Evolutionary conservation across 2,113 vertebrate species (phyloP).

Genomic region (Brachyhypopomus gauderio): DNA sequence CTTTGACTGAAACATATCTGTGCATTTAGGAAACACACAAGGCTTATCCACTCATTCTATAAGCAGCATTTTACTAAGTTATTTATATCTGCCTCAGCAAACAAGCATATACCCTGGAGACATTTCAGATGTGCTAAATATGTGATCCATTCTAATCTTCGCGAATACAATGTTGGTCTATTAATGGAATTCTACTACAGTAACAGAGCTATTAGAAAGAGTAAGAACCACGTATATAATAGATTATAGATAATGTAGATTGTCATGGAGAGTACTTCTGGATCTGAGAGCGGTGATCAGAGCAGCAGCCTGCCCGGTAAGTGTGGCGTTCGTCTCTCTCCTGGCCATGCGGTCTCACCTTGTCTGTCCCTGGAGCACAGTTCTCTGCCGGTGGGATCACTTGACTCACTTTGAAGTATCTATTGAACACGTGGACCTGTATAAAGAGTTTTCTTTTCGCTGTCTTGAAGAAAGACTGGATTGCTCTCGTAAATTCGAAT

Average conservation of each 20-base stretch:
- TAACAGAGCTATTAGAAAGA: neutral
- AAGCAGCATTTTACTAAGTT: neutral
- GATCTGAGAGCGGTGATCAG: neutral
- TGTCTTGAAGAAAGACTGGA: neutral
- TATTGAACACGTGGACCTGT: neutral
- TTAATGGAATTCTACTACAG: neutral
- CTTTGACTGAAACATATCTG: neutral
- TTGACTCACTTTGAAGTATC: neutral
- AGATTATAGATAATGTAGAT: neutral
- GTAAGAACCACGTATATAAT: too few species aligned
- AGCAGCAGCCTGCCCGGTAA: conserved; percentile 9
- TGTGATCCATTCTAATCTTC: neutral
- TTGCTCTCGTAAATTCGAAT: conserved; percentile 31
- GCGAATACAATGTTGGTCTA: neutral
- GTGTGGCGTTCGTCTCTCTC: neutral
- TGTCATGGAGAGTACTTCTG: neutral
- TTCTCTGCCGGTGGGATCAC: neutral
- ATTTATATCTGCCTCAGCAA: neutral
- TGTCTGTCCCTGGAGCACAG: neutral
- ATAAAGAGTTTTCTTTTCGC: neutral
- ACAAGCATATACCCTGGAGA: neutral
- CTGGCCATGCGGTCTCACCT: neutral
- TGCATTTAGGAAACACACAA: neutral
- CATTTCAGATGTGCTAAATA: neutral
- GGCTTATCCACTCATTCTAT: neutral